Base-by-base conservation (phyloP, 2,113 vertebrate genomes). In the Ranitomeya imitator region DNA sequence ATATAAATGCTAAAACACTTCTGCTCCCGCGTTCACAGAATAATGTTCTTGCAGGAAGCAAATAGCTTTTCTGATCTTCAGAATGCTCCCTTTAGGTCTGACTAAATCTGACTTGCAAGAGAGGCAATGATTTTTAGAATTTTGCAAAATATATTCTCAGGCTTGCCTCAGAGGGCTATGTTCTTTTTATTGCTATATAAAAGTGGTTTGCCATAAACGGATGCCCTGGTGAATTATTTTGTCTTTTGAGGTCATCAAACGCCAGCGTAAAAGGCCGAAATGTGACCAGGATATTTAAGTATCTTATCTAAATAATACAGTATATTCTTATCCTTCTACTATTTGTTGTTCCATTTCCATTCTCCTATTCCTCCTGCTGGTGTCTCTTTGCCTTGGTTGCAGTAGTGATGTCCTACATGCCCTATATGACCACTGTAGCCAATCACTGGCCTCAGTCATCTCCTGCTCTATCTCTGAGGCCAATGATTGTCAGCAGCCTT, bases 11-110 rank as follows among this genome's bases (percentile, higher is more conserved):
- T 60, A 3, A 31, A 59, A 81, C 77, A 79, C 45, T 69, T 71
- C 65, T 55, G 3, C 45, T 69, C 23, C 65, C 18, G 4, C 76
- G 65, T 73, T 54, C 45, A 69, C 19, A 71, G 65, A 84, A 52
- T 51, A 69, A 45, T 55, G 82, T 55, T 71, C 63, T 55, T 26
- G 55, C 4, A 81, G 14, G 21, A 69, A 65, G 51, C 51, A 84
- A 84, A 84, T 84, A 54, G 81, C 63, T 69, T 13, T 69, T 84
- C 82, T 84, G 82, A 84, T 84, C 51, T 71, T 67, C 51, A 55
- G 63, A 84, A 55, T n/a, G 10, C 52, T 84, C 82, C 82, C 63
- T 26, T 55, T 69, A 84, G 82, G 23, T 26, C 23, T 71, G 45
- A 21, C 45, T 23, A 52, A 52, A 54, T 83, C 63, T 54, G 52